Base-by-base conservation (phyloP, 1,140 invertebrate genomes). In the Psix sp. region DNA sequence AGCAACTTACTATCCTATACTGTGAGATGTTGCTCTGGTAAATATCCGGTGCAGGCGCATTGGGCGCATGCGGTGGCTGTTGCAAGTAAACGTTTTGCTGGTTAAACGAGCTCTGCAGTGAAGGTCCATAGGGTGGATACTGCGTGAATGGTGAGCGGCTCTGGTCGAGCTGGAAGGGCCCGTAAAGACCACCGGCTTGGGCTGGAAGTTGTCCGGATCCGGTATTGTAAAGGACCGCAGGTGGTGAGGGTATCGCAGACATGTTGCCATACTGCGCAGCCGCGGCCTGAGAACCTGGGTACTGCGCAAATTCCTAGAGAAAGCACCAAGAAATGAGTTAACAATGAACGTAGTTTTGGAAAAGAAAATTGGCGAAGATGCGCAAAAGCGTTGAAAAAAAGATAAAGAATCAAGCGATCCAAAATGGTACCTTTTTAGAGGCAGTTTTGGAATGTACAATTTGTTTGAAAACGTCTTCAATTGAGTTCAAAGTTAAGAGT, bases 171-270 rank as follows among this genome's bases (percentile, higher is more conserved):
- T 92, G 90, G 82, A 93, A 92, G 62, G 92, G 88, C 72, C 92
- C 92, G 74, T 94, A 94, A 18, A 96, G 87, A 40, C 94, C 92
- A 43, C 92, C 92, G 3, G 86, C 82, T 84, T 95, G 94, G 18
- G 91, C 90, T 24, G 89, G 91, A 75, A 93, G 87, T 83, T 93
- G 91, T 52, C 92, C 91, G 2, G 92, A 91, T 16, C 93, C 92
- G 65, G 92, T 93, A 74, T 94, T 95, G 52, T 93, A 92, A 3
- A 95, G 88, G 15, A 92, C 90, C 2, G 92, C 92, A 10, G 94
- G 94, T 7, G 94, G 94, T 38, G 94, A 95, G 6, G 94, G 94
- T 76, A 94, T 93, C 7, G 94, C 92, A 18, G 94, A 92, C 77
- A 95, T 92, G 20, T 91, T 89, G 2, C 92, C 91, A 71, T 93